A percentile compares a stretch with the other conserved stretches of the same genome.
Evolutionary conservation across 2,113 vertebrate species (phyloP).

Genomic region (Chionis minor): DNA sequence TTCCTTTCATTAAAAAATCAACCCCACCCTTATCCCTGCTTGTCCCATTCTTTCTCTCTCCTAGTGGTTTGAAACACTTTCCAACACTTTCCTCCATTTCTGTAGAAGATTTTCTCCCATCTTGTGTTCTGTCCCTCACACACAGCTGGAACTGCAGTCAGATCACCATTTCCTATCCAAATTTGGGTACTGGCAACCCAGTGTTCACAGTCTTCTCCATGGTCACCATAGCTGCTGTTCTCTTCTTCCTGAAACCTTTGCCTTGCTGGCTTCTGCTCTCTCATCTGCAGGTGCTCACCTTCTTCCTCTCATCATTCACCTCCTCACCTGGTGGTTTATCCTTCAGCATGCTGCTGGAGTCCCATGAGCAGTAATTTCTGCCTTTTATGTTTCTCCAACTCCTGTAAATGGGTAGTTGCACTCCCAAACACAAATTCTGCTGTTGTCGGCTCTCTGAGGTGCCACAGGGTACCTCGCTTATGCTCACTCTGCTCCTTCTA

Average conservation of each 20-base stretch:
- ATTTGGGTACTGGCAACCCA: not conserved
- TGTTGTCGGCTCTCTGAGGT: fast-evolving
- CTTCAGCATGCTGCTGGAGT: not conserved
- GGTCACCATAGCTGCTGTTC: not conserved
- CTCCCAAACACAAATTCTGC: not conserved
- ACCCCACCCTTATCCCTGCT: not conserved
- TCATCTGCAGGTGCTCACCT: not conserved
- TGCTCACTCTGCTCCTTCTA: not conserved
- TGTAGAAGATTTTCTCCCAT: not conserved
- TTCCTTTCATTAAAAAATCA: not conserved
- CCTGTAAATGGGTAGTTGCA: not conserved
- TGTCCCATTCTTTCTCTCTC: not conserved
- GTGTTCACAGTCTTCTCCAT: not conserved
- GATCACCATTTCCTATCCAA: not conserved
- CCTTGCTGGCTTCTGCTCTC: fast-evolving
- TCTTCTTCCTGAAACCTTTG: not conserved
- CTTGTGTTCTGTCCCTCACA: not conserved
- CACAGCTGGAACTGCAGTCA: not conserved
- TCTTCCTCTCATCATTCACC: not conserved
- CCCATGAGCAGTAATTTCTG: not conserved
- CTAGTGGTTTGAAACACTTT: not conserved
- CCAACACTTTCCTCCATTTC: not conserved
- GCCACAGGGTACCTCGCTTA: not conserved
- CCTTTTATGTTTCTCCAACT: not conserved
- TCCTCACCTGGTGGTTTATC: not conserved